phyloP scores from a whole-genome alignment of 2,888 invertebrate genomes.

The Zele albiditarsus region DNA sequence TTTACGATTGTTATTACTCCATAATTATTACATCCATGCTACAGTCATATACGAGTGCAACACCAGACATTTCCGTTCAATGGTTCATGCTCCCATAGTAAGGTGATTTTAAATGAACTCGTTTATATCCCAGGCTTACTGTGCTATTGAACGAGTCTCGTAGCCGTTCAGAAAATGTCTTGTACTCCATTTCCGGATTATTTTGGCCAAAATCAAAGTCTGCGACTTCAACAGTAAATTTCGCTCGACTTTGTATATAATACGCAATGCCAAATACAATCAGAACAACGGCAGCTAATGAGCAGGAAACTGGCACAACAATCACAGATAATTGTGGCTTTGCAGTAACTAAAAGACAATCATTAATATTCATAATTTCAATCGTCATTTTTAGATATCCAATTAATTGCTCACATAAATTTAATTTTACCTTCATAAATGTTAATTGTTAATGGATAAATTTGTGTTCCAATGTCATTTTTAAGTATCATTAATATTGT shows the following conservation, averaged over 20 bases:
- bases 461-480: constrained; percentile 83
- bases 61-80: constrained; percentile 38
- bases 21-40: constrained; percentile 50
- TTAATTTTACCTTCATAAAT: constrained; percentile 84
- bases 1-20: constrained; percentile 19
- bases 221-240: constrained; percentile 89
- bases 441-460: constrained; percentile 83
- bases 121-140: constrained; percentile 69
- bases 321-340: constrained; percentile 91
- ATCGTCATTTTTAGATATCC: constrained; percentile 29
- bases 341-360: constrained; percentile 77
- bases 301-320: constrained; percentile 89
- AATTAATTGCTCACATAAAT: not conserved
- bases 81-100: constrained; percentile 71
- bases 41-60: constrained; percentile 26
- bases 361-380: constrained; percentile 11
- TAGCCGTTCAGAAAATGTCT: constrained; percentile 88
- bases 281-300: constrained; percentile 85
- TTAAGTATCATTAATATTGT: constrained; percentile 86
- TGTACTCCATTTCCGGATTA: constrained; percentile 87
- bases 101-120: constrained; percentile 61
- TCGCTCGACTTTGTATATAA: constrained; percentile 86
- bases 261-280: constrained; percentile 92
- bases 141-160: constrained; percentile 83
- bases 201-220: constrained; percentile 92